Evolutionary conservation across 2,113 vertebrate species (phyloP), one percentile per base, ranked within the genome.

Genomic region (Ciconia boyciana): DNA sequence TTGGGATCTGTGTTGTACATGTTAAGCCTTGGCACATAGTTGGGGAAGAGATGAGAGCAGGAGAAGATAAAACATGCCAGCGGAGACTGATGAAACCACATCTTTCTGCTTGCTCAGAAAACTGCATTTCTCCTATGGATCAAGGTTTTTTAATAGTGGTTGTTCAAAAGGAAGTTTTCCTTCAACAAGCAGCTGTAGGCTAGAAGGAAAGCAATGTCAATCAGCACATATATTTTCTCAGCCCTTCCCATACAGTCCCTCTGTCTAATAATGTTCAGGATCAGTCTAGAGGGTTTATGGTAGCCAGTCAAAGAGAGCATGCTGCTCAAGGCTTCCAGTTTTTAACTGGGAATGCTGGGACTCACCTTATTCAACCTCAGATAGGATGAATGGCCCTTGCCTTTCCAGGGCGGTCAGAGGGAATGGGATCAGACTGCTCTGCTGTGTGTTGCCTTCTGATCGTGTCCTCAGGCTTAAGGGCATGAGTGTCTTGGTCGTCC

Each of bases 41-140:
- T 70, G 74, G 31, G 52, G 75, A 93, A 87, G 69, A 54, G 46
- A 28, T 10, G 32, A 62, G 39, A 43, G 55, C 64, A 81, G 55
- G 70, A 83, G 65, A 3, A 6, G 71, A 57, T 52, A 64, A 54
- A 92, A 55, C 36, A 16, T 28, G n/a, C 36, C 78, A 43, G 44
- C 2, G 5, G 46, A 80, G 49, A 83, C 68, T 66, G 82, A 93
- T 83, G 87, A 57, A 89, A 64, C 55, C 65, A 46, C 55, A 16
- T 70, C 11, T 54, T 95, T 86, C 90, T 92, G 55, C 60, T 66
- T 90, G 66, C 49, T 95, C 71, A 54, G 58, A 81, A 91, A 95
- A 60, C 44, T 20, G 11, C 0, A 0, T 48, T 90, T 84, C 86
- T 92, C 61, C 49, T 57, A 76, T 54, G 74, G 74, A 51, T 74